Evolutionary conservation across 2,888 invertebrate species (phyloP).

Genomic region (Mimachlamys varia): DNA sequence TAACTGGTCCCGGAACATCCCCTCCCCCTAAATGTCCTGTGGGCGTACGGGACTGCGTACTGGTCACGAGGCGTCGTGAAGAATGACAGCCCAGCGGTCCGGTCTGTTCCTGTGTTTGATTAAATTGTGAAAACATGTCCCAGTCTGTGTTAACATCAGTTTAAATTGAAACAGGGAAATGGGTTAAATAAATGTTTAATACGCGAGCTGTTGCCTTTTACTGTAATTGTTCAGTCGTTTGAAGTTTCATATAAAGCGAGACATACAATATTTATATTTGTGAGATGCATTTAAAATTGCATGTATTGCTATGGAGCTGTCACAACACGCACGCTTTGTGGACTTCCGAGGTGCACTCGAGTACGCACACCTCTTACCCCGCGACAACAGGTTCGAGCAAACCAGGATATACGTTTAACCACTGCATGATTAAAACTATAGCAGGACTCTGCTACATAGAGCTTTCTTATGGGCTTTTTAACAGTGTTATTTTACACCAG

Average conservation of each 20-base stretch:
- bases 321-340: background rate
- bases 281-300: background rate
- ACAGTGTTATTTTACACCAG: no score
- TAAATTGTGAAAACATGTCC: slow-evolving; percentile 13
- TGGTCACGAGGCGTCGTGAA: background rate
- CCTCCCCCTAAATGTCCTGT: no score
- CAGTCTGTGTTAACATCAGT: background rate
- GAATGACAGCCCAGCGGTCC: background rate
- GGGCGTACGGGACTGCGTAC: background rate
- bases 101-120: background rate
- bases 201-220: background rate
- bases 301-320: no score
- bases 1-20: no score
- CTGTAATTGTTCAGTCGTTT: background rate
- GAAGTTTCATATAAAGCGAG: background rate
- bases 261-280: background rate
- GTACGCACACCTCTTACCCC: background rate
- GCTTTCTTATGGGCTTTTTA: no score
- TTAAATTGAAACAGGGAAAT: slow-evolving; percentile 34
- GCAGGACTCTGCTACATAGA: no score
- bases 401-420: no score
- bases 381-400: no score
- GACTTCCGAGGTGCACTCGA: background rate
- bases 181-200: slow-evolving; percentile 2
- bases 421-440: no score